Conservation (phyloP, 1,140 invertebrate species). For the Drosophila santomea region DNA sequence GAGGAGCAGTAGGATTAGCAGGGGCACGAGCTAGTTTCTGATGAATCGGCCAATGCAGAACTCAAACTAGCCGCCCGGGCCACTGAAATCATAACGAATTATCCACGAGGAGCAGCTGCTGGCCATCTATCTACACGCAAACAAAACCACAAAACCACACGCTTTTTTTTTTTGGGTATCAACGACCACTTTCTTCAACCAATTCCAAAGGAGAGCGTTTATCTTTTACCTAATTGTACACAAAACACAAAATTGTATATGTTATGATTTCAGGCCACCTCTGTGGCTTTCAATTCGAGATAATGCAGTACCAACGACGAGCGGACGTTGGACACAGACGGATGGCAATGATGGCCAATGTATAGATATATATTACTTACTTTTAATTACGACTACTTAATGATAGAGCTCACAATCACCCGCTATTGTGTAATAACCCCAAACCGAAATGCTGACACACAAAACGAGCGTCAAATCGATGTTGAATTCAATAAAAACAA, state of each 20-base stretch:
- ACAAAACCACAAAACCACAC: background rate
- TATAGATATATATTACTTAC: constrained; percentile 16
- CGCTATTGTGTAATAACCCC: constrained; percentile 10
- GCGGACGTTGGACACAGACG: constrained; percentile 2
- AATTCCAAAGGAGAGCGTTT: constrained; percentile 1
- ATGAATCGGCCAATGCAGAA: background rate
- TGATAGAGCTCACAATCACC: background rate
- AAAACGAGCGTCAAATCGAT: constrained; percentile 38
- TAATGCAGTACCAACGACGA: background rate
- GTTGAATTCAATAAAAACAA: constrained; percentile 50
- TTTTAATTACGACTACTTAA: constrained; percentile 14
- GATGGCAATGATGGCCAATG: background rate
- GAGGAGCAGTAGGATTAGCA: constrained; percentile 14
- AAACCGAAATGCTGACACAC: constrained; percentile 2
- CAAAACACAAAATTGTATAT: background rate
- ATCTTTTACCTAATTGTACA: constrained; percentile 2
- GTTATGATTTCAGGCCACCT: constrained; percentile 1
- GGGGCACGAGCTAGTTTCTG: background rate
- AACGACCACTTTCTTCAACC: background rate
- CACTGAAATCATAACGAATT: background rate
- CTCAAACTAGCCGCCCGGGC: background rate
- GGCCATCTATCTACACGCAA: background rate
- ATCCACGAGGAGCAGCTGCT: background rate
- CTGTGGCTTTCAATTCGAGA: background rate
- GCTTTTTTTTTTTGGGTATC: background rate